phyloP scores from a whole-genome alignment of 1,140 invertebrate species.

The Trichonephila inaurata region DNA sequence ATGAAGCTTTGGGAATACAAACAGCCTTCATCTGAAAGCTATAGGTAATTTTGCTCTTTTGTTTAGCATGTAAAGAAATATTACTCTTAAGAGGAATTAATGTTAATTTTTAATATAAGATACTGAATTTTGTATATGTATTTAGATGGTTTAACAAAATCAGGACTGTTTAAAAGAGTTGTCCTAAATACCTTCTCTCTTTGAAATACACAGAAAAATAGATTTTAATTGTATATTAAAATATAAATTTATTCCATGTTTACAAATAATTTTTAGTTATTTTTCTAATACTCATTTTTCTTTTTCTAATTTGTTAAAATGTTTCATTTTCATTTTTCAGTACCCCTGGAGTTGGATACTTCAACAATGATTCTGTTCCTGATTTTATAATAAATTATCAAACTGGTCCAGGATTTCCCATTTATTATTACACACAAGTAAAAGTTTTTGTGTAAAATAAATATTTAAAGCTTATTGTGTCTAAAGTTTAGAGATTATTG shows the following conservation, averaged over 20 bases:
- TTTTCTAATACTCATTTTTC: too few relatives aligned
- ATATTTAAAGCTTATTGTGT: background rate
- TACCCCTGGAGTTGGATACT: slow-evolving; percentile 90
- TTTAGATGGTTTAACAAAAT: background rate
- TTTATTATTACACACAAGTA: slow-evolving; percentile 88
- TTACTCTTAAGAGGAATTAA: background rate
- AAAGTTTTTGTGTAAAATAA: background rate
- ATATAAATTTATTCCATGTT: too few relatives aligned
- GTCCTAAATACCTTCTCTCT: too few relatives aligned
- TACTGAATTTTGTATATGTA: background rate
- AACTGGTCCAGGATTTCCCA: slow-evolving; percentile 87
- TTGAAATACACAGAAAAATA: too few relatives aligned
- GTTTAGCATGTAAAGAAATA: too few relatives aligned
- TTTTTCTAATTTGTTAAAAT: too few relatives aligned
- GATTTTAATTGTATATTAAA: too few relatives aligned
- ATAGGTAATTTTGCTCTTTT: slow-evolving; percentile 80
- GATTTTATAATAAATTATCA: slow-evolving; percentile 92
- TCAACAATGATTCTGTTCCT: slow-evolving; percentile 89
- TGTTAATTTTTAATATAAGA: background rate
- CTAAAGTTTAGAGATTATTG: too few relatives aligned
- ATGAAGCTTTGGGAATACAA: slow-evolving; percentile 87
- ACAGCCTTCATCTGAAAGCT: slow-evolving; percentile 84
- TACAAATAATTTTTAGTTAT: too few relatives aligned
- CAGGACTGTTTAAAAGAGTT: too few relatives aligned
- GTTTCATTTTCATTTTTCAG: slow-evolving; percentile 81